A percentile compares a stretch with the other conserved stretches of the same genome.
Evolutionary conservation across 2,888 invertebrate genomes (phyloP).

Genomic region (Lasioglossum marginatum): DNA sequence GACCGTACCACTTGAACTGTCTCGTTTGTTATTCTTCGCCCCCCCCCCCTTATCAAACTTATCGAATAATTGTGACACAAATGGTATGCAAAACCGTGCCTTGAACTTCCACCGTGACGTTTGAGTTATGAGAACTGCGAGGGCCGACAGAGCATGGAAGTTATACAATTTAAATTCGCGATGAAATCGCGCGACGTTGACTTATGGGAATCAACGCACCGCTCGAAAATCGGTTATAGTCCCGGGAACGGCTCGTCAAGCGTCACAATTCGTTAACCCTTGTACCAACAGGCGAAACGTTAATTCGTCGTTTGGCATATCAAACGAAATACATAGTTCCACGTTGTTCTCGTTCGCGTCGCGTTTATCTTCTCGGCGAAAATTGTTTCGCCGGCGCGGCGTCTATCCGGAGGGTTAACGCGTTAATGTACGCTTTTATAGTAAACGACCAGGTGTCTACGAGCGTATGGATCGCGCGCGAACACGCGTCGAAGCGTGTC

Average conservation of each 20-base stretch:
- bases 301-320: background rate
- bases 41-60: background rate
- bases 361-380: background rate
- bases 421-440: slow-evolving; percentile 20
- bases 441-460: background rate
- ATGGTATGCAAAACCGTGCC: background rate
- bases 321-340: background rate
- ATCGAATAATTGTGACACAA: slow-evolving; percentile 18
- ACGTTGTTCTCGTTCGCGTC: background rate
- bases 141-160: background rate
- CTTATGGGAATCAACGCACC: slow-evolving; percentile 15
- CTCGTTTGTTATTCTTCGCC: background rate
- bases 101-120: slow-evolving; percentile 15
- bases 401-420: background rate
- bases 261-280: slow-evolving; percentile 2
- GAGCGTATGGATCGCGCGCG: background rate
- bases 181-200: slow-evolving; percentile 33
- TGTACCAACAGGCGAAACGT: background rate
- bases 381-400: background rate
- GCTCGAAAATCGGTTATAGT: slow-evolving; percentile 18
- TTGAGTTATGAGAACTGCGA: background rate
- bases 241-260: background rate
- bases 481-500: background rate
- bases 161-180: slow-evolving; percentile 30
- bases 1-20: background rate